Base-by-base conservation (phyloP, 2,113 vertebrate species). In the Tenrec ecaudatus region DNA sequence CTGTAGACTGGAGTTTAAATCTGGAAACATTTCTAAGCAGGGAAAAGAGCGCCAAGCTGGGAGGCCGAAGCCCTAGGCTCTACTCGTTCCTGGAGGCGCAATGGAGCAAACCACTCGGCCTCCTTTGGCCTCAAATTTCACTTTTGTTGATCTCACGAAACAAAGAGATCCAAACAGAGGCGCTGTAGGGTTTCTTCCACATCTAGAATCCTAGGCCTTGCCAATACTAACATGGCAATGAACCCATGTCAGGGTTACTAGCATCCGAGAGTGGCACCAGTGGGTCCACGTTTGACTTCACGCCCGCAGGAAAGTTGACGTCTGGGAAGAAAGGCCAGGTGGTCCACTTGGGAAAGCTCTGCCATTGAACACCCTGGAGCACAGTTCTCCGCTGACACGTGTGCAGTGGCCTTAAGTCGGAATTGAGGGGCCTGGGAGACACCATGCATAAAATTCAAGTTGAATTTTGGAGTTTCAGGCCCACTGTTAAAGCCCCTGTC, bases 1-100 rank as follows among this genome's bases (percentile, higher is more conserved):
- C 78, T 79, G 82, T 57, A 91, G 84, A 87, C 84, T 94, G 82
- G 68, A 69, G 93, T 88, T 86, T 92, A 95, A 95, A 95, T 79
- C 57, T 36, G 82, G 95, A 95, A 87, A 79, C 38, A n/a, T 36
- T 81, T 87, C 88, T 91, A 73, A 75, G 69, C 31, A 11, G 40
- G 69, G n/a, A 33, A 84, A 78, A 82, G 69, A 88, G 47, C 75
- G 8, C 40, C 57, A 62, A 16, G 11, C 53, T 64, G 76, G 25
- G 79, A 62, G n/a, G 93, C 75, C 58, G 75, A 53, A 91, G 83
- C 23, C 15, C 15, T 64, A 20, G 17, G 43, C 75, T 62, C 57
- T 1, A 22, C 9, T 31, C 27, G 9, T 47, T 79, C 22, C 60
- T 88, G 60, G 68, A 31, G 47, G 15, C 36, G 64, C 75, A 47